Evolutionary conservation across 2,888 invertebrate genomes (phyloP), one percentile per base, ranked within the genome.

Genomic region (Lymantria monacha): DNA sequence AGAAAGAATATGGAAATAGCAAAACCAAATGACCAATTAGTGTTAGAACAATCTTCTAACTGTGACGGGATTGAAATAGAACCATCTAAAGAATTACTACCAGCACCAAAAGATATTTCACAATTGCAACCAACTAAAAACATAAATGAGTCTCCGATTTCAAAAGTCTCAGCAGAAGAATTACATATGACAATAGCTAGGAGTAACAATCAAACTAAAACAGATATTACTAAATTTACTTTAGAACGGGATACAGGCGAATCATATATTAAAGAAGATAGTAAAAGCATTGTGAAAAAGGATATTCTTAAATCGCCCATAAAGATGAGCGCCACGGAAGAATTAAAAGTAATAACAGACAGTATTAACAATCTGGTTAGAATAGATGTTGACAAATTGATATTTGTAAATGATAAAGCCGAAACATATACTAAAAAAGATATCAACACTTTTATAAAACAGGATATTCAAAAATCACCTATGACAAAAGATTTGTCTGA

Each of bases 11-110:
- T 59, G 2, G 70, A 75, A 55, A 53, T 68, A 9, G 61, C 69
- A 11, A 63, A 74, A 51, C 76, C 78, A n/a, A 66, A 78, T 31
- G 69, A 72, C 41, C 64, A 69, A 48, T 57, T 76, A n/a, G 71
- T 66, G 30, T 53, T 76, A 42, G 58, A 66, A 33, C 69, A 71
- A 48, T 57, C 66, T n/a, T 46, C 51, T 30, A 66, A 55, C 11
- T 57, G 63, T 46, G 10, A 7, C 36, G 15, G 22, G 22, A 3
- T 22, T 22, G 22, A 22, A 22, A 2, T 22, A 22, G 22, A 22
- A 22, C 5, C 22, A 22, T 22, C 22, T 22, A 22, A 22, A 22
- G 22, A 5, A 5, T 3, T 5, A 22, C 22, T 22, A 3, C 2
- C 22, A 22, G 5, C 22, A 22, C 5, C 5, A 22, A 22, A 22